Evolutionary conservation across 2,113 vertebrate species (phyloP).

Genomic region (Rousettus leschenaultii): DNA sequence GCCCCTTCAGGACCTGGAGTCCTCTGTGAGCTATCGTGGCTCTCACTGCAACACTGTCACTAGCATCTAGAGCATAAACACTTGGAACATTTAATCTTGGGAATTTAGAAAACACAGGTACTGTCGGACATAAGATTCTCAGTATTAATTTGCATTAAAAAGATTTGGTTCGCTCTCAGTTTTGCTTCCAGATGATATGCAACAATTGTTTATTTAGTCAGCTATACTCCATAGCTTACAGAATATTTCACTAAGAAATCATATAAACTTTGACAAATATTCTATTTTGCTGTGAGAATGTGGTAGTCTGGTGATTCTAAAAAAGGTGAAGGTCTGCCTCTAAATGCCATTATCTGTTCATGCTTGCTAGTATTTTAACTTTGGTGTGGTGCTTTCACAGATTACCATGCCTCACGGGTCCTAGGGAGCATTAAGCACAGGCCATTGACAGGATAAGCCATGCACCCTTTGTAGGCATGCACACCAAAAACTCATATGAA

Average conservation of each 20-base stretch:
- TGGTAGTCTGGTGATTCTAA: neutral
- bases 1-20: neutral
- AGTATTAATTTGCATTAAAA: neutral
- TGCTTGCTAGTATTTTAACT: constrained; percentile 64
- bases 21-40: neutral
- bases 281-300: neutral
- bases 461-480: constrained; percentile 53
- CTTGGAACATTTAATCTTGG: neutral
- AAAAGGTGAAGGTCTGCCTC: neutral
- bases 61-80: neutral
- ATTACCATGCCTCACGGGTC: constrained; percentile 56
- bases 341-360: constrained; percentile 30
- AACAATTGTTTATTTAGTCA: neutral
- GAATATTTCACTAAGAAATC: neutral
- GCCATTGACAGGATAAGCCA: constrained; percentile 61
- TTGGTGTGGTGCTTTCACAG: constrained; percentile 63
- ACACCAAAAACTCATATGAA: constrained; percentile 51
- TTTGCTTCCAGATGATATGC: constrained; percentile 16
- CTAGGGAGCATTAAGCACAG: constrained; percentile 64
- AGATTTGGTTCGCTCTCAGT: neutral
- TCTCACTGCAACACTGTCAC: neutral
- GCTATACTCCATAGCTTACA: neutral
- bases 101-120: neutral
- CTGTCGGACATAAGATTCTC: neutral
- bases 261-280: neutral